phyloP scores from a whole-genome alignment of 2,797 vertebrate genomes.

The Falco columbarius region DNA sequence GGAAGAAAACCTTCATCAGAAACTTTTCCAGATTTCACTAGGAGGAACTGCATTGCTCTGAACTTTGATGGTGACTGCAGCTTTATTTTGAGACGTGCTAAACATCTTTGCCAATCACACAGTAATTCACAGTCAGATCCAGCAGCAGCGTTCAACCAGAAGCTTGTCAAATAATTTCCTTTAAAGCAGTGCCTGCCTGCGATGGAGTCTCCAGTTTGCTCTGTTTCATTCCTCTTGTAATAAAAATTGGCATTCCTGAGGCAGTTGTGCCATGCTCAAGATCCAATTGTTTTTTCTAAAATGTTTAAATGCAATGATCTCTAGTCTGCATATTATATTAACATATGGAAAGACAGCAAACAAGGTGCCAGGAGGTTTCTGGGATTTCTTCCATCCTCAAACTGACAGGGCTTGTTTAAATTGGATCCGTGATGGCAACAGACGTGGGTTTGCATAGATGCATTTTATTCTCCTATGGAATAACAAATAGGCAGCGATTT shows the following conservation, averaged over 20 bases:
- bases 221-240: not conserved
- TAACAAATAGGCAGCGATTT: not conserved
- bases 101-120: not conserved
- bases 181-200: not conserved
- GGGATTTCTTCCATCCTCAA: not conserved
- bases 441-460: not conserved
- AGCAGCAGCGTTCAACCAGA: not conserved
- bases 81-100: constrained; percentile 4
- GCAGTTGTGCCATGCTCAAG: not conserved
- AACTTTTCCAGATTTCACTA: not conserved
- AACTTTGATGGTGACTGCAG: constrained; percentile 14
- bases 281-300: not conserved
- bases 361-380: not conserved
- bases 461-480: not conserved
- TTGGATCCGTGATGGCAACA: not conserved
- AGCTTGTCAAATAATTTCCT: not conserved
- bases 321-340: not conserved
- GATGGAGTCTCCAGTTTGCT: not conserved
- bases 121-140: not conserved
- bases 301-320: not conserved
- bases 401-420: not conserved
- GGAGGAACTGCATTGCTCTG: not conserved
- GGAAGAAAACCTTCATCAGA: constrained; percentile 3
- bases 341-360: not conserved
- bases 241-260: not conserved